Conservation (phyloP, 2,113 vertebrate species). For the Xyrauchen texanus region DNA sequence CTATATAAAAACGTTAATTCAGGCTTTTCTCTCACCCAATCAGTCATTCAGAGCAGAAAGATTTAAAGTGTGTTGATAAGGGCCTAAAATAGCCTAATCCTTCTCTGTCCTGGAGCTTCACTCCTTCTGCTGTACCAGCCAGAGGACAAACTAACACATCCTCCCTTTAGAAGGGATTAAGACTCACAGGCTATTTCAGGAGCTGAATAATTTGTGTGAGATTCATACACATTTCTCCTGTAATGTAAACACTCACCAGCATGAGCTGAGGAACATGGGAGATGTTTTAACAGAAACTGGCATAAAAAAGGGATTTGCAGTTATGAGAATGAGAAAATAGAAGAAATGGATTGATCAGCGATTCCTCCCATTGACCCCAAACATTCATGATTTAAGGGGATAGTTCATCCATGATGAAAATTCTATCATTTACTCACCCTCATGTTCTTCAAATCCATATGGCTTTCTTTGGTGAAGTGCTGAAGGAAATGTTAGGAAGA, state of each 20-base stretch:
- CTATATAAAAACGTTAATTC: not conserved
- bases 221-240: constrained; percentile 17
- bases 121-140: constrained; percentile 20
- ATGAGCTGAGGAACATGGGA: not conserved
- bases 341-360: not conserved
- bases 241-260: constrained; percentile 2
- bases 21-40: not conserved
- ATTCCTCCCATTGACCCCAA: too few relatives aligned
- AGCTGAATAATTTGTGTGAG: constrained; percentile 31
- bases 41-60: not conserved
- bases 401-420: too few relatives aligned
- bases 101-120: not conserved
- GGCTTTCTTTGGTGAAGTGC: too few relatives aligned
- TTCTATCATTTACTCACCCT: too few relatives aligned
- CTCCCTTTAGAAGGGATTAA: constrained; percentile 41
- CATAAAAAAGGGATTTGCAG: not conserved
- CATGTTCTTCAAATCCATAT: too few relatives aligned
- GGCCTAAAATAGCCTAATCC: constrained; percentile 42
- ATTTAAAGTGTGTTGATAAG: constrained; percentile 22
- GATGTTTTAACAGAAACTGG: not conserved
- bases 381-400: too few relatives aligned
- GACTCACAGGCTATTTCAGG: constrained; percentile 26
- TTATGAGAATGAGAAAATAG: not conserved
- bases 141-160: constrained; percentile 19
- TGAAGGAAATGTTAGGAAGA: too few relatives aligned